Conservation (phyloP, 2,113 vertebrate species). For the Thunnus thynnus region DNA sequence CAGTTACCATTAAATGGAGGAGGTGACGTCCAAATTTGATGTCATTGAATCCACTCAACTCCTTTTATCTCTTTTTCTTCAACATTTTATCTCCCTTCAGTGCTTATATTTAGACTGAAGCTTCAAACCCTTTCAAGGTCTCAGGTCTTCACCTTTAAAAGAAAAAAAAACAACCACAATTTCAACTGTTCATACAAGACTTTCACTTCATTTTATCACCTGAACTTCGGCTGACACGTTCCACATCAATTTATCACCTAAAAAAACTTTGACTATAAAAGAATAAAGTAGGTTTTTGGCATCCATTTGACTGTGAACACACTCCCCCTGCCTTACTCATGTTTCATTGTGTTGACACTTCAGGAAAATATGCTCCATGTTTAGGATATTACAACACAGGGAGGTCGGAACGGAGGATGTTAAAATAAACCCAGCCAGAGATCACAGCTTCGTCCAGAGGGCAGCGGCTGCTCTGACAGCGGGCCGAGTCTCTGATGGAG, state of each 20-base stretch:
- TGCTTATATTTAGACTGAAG: not conserved
- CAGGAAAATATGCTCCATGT: constrained; percentile 35
- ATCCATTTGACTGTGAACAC: constrained; percentile 16
- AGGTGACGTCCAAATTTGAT: not conserved
- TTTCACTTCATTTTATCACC: too few relatives aligned
- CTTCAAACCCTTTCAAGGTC: too few relatives aligned
- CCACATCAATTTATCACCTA: not conserved
- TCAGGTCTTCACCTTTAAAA: too few relatives aligned
- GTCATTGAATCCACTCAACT: too few relatives aligned
- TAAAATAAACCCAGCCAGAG: constrained; percentile 46
- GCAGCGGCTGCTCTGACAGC: constrained; percentile 53
- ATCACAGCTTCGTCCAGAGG: constrained; percentile 58
- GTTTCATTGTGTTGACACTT: constrained; percentile 49
- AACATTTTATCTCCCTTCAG: not conserved
- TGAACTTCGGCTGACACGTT: not conserved
- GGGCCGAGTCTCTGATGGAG: constrained; percentile 29
- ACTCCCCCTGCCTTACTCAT: not conserved
- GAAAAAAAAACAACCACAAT: too few relatives aligned
- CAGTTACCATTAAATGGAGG: constrained; percentile 34
- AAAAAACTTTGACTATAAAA: not conserved
- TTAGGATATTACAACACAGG: not conserved
- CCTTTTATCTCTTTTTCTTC: too few relatives aligned
- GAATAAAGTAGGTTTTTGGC: constrained; percentile 1
- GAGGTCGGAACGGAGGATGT: constrained; percentile 28
- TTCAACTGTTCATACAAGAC: too few relatives aligned